Base-by-base conservation (phyloP, 2,888 invertebrate genomes). In the Hemistola chrysoprasaria region DNA sequence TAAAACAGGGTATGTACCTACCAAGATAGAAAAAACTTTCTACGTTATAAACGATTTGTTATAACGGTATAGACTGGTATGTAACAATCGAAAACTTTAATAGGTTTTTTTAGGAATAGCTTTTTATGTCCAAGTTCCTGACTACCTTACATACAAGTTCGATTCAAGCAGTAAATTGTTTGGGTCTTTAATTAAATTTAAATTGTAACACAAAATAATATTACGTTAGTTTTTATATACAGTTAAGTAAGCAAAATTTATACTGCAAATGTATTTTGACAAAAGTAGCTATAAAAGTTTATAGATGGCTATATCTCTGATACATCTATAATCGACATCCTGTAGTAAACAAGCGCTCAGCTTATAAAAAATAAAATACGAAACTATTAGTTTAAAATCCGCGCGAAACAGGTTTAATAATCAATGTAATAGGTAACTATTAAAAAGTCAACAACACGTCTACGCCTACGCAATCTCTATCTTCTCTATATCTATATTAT, bases 1-100 rank as follows among this genome's bases (percentile, higher is more conserved):
- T 68, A 65, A 70, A 64, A 76, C 74, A 78, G 82, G 86, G 86
- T 87, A 82, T 62, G 87, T 82, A 55, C 50, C 47, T 41, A 45
- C n/a, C n/a, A n/a, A n/a, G 27, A 42, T 32, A 20, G 30, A 40
- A 37, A 46, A 44, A 52, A 40, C 50, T 49, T 56, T 54, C 53
- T 56, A 50, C 40, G 29, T 42, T 47, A 53, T 40, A 50, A 50
- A 36, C 44, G 44, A 44, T 50, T 44, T 51, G 36, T 50, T 46
- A 43, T 56, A 56, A 56, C 56, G 56, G 56, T 52, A 54, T 30
- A 30, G 23, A 44, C 44, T 49, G 47, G 43, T 47, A 50, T 45
- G 41, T 33, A 46, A 30, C 47, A 39, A 52, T 55, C 44, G 46
- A 42, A 50, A 48, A 50, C 48, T 44, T 50, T 42, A 38, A 37